A percentile compares a stretch with the other conserved stretches of the same genome.
These are phyloP conservation scores for Sycophaga agraensis DNA, from an alignment of 1,140 invertebrate genomes.

Conservation along the genomic window DNA sequence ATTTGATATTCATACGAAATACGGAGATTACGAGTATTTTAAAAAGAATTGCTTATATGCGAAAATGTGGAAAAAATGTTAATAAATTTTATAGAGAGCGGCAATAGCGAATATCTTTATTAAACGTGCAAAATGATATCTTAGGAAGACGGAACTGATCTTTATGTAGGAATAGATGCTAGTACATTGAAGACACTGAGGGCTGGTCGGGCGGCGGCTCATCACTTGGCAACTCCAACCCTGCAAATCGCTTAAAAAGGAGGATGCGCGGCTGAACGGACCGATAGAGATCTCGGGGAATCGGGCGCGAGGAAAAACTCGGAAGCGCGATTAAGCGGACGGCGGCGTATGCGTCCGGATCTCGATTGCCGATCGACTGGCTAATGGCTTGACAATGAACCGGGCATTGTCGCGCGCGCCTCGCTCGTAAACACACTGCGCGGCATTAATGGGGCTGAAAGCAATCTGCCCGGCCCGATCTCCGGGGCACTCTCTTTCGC, in stretches of 20 bases:
- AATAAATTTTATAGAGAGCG: too few relatives aligned
- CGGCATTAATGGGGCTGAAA: constrained; percentile 44
- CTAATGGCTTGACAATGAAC: constrained; percentile 32
- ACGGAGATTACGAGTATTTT: too few relatives aligned
- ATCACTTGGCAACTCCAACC: background rate
- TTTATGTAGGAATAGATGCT: too few relatives aligned
- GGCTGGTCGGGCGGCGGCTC: constrained; percentile 23
- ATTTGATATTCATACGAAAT: too few relatives aligned
- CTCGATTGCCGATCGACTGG: constrained; percentile 2
- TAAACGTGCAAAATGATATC: too few relatives aligned
- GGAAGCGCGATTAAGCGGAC: background rate
- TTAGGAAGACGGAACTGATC: too few relatives aligned
- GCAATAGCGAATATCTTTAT: too few relatives aligned
- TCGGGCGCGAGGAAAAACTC: background rate
- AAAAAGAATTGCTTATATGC: too few relatives aligned
- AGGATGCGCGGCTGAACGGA: constrained; percentile 8
- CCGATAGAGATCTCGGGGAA: constrained; percentile 8
- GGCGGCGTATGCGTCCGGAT: too few relatives aligned
- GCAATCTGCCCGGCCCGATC: constrained; percentile 37
- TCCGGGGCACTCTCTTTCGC: background rate
- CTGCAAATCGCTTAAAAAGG: background rate
- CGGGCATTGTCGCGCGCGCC: constrained; percentile 30
- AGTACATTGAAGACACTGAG: too few relatives aligned
- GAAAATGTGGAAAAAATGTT: too few relatives aligned
- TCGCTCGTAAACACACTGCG: constrained; percentile 33